Conservation (phyloP, 2,113 vertebrate genomes). For the Polypterus senegalus region DNA sequence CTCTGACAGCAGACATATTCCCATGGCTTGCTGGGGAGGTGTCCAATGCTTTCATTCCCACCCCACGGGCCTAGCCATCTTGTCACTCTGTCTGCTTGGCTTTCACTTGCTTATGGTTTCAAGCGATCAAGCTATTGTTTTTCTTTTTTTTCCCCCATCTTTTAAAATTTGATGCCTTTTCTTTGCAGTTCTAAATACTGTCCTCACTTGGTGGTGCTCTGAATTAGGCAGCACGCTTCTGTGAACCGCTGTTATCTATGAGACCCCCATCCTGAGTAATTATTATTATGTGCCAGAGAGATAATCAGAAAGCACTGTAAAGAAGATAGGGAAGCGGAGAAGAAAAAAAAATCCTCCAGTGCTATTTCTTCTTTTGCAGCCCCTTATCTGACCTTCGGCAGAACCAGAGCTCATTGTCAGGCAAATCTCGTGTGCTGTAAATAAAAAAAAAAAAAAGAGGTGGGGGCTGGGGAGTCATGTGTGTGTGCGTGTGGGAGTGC, state of each 20-base stretch:
- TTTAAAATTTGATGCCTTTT: no score
- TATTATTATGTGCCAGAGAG: slow-evolving; percentile 69
- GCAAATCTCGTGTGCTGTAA: slow-evolving; percentile 61
- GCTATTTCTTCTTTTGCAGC: slow-evolving; percentile 57
- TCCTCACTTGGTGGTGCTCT: slow-evolving; percentile 1
- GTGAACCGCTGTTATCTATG: slow-evolving; percentile 41
- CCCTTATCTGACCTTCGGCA: slow-evolving; percentile 73
- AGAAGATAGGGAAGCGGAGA: slow-evolving; percentile 39
- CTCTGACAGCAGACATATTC: no score
- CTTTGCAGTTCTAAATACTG: no score
- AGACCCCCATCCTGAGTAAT: slow-evolving; percentile 60
- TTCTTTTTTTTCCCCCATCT: no score
- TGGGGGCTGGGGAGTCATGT: slow-evolving; percentile 4
- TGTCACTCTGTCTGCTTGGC: no score
- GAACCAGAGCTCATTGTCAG: slow-evolving; percentile 61
- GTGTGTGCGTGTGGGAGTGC: not conserved
- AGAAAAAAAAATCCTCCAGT: slow-evolving; percentile 58
- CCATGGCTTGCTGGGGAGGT: no score
- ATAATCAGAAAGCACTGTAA: slow-evolving; percentile 62
- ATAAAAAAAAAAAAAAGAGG: slow-evolving; percentile 40
- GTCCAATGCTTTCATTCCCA: no score
- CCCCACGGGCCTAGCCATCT: no score
- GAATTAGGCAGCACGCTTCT: slow-evolving; percentile 20
- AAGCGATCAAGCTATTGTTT: no score
- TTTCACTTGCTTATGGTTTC: no score